Conservation (phyloP, 2,113 vertebrate genomes). For the Cryptomyrus ogoouensis region DNA sequence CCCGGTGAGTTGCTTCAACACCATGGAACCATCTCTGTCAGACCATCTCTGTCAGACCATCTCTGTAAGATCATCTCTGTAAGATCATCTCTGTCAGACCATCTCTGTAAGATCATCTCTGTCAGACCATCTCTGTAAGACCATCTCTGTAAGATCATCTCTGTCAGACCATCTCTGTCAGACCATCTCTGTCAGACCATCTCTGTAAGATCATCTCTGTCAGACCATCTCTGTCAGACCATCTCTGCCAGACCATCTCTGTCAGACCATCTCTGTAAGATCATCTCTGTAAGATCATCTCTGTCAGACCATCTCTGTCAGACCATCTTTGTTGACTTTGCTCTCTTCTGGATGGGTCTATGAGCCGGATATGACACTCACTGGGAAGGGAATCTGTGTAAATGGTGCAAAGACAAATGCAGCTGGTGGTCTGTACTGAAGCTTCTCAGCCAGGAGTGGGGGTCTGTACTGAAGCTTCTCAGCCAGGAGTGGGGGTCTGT, state of each 20-base stretch:
- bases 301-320: neutral
- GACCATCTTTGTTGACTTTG: neutral
- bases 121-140: neutral
- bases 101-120: neutral
- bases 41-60: neutral
- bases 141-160: neutral
- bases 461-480: neutral
- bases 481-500: neutral
- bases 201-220: neutral
- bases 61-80: no score
- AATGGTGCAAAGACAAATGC: neutral
- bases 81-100: neutral
- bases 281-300: neutral
- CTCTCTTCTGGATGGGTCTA: neutral
- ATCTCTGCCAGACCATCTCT: neutral
- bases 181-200: neutral
- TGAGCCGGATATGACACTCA: neutral
- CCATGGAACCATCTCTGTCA: neutral
- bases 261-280: no score
- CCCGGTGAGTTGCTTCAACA: conserved; percentile 68
- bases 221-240: neutral
- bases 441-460: neutral
- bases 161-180: neutral
- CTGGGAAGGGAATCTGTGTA: neutral
- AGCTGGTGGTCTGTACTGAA: neutral